Conservation (phyloP, 2,888 invertebrate species). For the Nemotelus pantherinus region DNA sequence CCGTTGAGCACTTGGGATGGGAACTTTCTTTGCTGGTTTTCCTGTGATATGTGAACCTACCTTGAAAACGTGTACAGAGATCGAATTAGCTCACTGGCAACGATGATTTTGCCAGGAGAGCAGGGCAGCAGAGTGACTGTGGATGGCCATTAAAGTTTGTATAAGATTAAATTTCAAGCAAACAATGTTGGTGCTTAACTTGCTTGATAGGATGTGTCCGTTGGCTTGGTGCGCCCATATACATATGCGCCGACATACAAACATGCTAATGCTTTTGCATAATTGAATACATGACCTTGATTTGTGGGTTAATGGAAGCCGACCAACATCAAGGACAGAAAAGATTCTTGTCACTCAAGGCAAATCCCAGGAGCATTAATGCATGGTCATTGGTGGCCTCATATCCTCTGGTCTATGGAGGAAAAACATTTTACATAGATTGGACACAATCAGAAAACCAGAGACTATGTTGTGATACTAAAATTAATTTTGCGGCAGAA, state of each 20-base stretch:
- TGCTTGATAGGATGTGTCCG: slow-evolving; percentile 5
- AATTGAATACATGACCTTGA: slow-evolving; percentile 6
- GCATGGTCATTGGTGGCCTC: no score
- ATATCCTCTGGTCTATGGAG: no score
- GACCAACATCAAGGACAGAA: no score
- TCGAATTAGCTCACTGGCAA: neutral
- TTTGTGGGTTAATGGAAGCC: neutral
- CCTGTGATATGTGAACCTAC: neutral
- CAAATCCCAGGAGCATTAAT: no score
- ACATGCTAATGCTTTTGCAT: slow-evolving; percentile 6
- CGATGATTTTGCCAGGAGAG: no score
- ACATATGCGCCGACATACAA: neutral
- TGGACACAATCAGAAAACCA: no score
- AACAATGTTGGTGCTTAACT: slow-evolving; percentile 7
- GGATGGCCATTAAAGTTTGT: slow-evolving; percentile 12
- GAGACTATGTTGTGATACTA: no score
- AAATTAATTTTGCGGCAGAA: no score
- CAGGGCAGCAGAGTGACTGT: neutral
- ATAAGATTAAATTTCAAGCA: slow-evolving; percentile 25
- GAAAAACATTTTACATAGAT: no score
- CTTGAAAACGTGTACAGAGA: neutral
- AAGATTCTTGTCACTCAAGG: no score
- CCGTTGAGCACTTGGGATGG: neutral
- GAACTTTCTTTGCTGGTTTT: neutral
- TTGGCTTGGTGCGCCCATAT: neutral